Evolutionary conservation across 2,888 invertebrate species (phyloP).

Genomic region (Mesorhabditis belari): DNA sequence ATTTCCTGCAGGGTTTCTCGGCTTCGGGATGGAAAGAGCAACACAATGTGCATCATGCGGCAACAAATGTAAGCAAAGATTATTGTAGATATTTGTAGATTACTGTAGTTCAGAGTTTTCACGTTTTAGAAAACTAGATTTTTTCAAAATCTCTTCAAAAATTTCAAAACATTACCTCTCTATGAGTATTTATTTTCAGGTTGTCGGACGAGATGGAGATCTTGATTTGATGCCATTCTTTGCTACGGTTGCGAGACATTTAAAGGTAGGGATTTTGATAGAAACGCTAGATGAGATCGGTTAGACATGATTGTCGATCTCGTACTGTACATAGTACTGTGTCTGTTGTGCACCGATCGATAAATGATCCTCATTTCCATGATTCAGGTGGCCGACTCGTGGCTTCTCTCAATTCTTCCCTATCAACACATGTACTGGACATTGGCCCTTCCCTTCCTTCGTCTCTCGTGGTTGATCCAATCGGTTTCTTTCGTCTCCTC

Average conservation of each 20-base stretch:
- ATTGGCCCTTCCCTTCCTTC: slow-evolving; percentile 42
- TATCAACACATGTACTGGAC: slow-evolving; percentile 52
- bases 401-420: slow-evolving; percentile 37
- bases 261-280: slow-evolving; percentile 24
- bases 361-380: slow-evolving; percentile 5
- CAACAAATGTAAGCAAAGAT: too few relatives aligned
- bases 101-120: too few relatives aligned
- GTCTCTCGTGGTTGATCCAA: slow-evolving; percentile 45
- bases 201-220: slow-evolving; percentile 47
- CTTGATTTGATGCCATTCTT: slow-evolving; percentile 50
- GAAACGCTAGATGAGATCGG: too few relatives aligned
- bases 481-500: slow-evolving; percentile 41
- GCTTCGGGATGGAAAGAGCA: slow-evolving; percentile 51
- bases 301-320: too few relatives aligned
- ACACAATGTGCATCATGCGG: slow-evolving; percentile 50
- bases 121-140: too few relatives aligned
- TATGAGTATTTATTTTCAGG: too few relatives aligned
- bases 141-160: too few relatives aligned
- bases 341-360: too few relatives aligned
- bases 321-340: too few relatives aligned
- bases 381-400: slow-evolving; percentile 28
- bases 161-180: background rate
- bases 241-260: slow-evolving; percentile 47
- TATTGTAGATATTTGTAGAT: too few relatives aligned
- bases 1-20: slow-evolving; percentile 50